These are phyloP conservation scores for Cryptomyrus ogoouensis DNA, from an alignment of 2,113 vertebrate species.

Conservation along the genomic window DNA sequence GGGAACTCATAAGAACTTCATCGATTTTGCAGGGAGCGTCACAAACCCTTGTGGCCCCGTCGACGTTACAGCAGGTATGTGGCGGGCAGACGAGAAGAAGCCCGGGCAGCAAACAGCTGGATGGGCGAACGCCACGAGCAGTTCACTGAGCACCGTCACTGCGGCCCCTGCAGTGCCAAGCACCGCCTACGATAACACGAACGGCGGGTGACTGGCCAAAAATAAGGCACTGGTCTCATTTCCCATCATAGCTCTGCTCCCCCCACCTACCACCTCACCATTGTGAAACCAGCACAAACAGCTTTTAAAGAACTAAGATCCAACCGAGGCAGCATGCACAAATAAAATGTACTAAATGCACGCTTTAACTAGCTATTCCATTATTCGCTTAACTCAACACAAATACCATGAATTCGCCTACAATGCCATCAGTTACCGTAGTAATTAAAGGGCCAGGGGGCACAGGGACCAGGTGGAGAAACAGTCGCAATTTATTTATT, in stretches of 20 bases:
- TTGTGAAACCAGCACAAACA: background rate
- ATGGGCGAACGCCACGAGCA: background rate
- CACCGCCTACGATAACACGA: background rate
- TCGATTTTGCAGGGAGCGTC: background rate
- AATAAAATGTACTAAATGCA: conserved; percentile 23
- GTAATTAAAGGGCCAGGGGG: conserved; percentile 34
- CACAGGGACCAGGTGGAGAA: conserved; percentile 14
- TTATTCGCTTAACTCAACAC: conserved; percentile 43
- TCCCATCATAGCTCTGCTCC: background rate
- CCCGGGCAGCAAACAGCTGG: background rate
- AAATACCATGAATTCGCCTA: conserved; percentile 40
- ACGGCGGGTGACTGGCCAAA: background rate
- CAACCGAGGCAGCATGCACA: conserved; percentile 13
- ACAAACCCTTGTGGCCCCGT: background rate
- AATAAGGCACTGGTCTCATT: conserved; percentile 5
- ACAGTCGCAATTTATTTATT: conserved; percentile 30
- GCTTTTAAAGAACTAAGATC: conserved; percentile 27
- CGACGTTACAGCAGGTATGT: background rate
- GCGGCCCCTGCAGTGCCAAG: background rate
- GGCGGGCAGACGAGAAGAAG: background rate
- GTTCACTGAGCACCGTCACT: background rate
- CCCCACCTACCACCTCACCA: background rate
- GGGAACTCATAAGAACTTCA: background rate
- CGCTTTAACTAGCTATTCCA: conserved; percentile 39
- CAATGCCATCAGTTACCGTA: conserved; percentile 37